A percentile compares a stretch with the other conserved stretches of the same genome.
Conservation (phyloP, 2,888 invertebrate genomes). For the Exocentrus adspersus region DNA sequence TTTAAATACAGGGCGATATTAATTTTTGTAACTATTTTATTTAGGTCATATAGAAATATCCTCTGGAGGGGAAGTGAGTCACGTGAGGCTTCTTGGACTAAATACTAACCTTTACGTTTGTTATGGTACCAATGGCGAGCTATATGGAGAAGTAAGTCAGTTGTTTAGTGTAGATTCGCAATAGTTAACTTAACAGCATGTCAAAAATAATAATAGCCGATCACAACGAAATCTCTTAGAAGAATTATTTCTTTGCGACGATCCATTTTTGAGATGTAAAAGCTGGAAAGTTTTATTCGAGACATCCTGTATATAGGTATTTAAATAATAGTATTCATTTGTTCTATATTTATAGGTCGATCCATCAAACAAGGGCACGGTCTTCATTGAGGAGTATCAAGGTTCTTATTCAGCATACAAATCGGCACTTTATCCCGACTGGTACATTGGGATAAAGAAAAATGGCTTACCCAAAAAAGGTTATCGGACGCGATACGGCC, state of each 20-base stretch:
- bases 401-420: slow-evolving; percentile 67
- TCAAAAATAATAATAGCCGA: too few species aligned
- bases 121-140: slow-evolving; percentile 66
- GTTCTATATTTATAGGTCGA: slow-evolving; percentile 50
- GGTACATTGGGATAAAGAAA: slow-evolving; percentile 69
- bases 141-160: slow-evolving; percentile 68
- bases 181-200: too few species aligned
- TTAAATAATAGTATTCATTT: too few species aligned
- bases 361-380: slow-evolving; percentile 61
- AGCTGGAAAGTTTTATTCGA: too few species aligned
- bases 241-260: too few species aligned
- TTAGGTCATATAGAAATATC: slow-evolving; percentile 65
- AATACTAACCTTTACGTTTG: slow-evolving; percentile 66
- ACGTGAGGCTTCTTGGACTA: slow-evolving; percentile 65
- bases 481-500: slow-evolving; percentile 65
- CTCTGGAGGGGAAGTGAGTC: slow-evolving; percentile 63
- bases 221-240: too few species aligned
- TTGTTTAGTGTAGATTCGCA: too few species aligned
- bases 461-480: slow-evolving; percentile 67
- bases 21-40: slow-evolving; percentile 15
- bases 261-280: too few species aligned
- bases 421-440: slow-evolving; percentile 60
- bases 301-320: too few species aligned
- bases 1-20: too few species aligned
- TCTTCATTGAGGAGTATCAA: slow-evolving; percentile 65